Evolutionary conservation across 2,113 vertebrate species (phyloP), one percentile per base, ranked within the genome.

Genomic region (Heptranchias perlo): DNA sequence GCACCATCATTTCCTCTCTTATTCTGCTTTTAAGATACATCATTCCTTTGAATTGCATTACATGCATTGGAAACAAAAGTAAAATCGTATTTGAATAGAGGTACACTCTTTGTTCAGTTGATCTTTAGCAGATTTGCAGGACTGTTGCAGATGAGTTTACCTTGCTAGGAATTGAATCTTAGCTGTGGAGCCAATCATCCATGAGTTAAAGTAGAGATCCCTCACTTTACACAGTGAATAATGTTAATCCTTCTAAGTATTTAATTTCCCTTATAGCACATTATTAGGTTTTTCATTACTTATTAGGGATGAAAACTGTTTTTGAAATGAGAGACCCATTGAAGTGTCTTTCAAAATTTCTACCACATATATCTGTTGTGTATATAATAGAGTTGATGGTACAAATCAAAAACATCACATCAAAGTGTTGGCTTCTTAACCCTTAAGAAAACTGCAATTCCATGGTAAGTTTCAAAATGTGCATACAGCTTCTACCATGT

Each of bases 241-340:
- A 28, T n/a, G 87, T 14, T 92, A 92, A 92, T 92, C 49, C 25
- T 92, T 92, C 23, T 28, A 58, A 92, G 52, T 61, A 14, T 14
- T 91, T 61, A 92, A 58, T 23, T 31, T 35, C 52, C 87, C 14
- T 91, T 61, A 21, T 31, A 47, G n/a, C n/a, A 78, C 82, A 44
- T 84, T 61, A 92, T 92, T 86, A 28, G 61, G 87, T 35, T n/a
- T 86, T 89, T 35, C 16, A n/a, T 92, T 58, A 61, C 3, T 58
- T 61, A 61, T 4, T 11, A 58, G 87, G 54, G 23, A n/a, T 58
- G 82, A 23, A 84, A 92, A 61, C 52, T 31, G 52, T 58, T 92
- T 92, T 92, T 92, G 82, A n/a, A 92, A 35, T 61, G 35, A 47
- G 86, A 89, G 86, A 89, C 31, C 23, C 86, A 58, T 89, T 21